Evolutionary conservation across 2,888 invertebrate genomes (phyloP), one percentile per base, ranked within the genome.

Genomic region (Zeuzera pyrina): DNA sequence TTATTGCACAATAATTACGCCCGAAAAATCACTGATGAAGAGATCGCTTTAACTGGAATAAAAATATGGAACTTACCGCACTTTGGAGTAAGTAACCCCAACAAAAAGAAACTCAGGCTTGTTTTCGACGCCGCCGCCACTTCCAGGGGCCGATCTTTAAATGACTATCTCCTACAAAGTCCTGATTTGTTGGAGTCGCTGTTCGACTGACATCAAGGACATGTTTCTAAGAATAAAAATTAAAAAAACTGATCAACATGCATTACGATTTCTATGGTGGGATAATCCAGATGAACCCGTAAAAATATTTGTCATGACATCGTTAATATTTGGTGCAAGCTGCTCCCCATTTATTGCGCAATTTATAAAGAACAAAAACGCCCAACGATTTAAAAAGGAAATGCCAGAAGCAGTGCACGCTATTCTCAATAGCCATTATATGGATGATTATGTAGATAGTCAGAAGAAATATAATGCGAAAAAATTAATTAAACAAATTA

Each of bases 371-470:
- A 30, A 30, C 14, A 23, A 7, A 15, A 30, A 30, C 24, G 30
- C 30, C 2, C 15, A 14, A 6, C 30, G 30, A 8, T 30, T 23
- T 5, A 13, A n/a, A 10, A 8, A 19, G 19, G n/a, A n/a, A n/a
- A n/a, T n/a, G n/a, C n/a, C n/a, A n/a, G n/a, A n/a, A n/a, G n/a
- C n/a, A n/a, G n/a, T n/a, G n/a, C n/a, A n/a, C n/a, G n/a, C n/a
- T n/a, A n/a, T n/a, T n/a, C n/a, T n/a, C n/a, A n/a, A n/a, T n/a
- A n/a, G n/a, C n/a, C n/a, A n/a, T n/a, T n/a, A n/a, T 7, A 36
- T 47, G 34, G 48, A 49, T 23, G 51, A 51, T 19, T 50, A 44
- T 29, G 39, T 52, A 15, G n/a, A n/a, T n/a, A n/a, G n/a, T n/a
- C n/a, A n/a, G n/a, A n/a, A n/a, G n/a, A n/a, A n/a, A n/a, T n/a